phyloP scores from a whole-genome alignment of 2,797 vertebrate genomes.

The Ceryle rudis region DNA sequence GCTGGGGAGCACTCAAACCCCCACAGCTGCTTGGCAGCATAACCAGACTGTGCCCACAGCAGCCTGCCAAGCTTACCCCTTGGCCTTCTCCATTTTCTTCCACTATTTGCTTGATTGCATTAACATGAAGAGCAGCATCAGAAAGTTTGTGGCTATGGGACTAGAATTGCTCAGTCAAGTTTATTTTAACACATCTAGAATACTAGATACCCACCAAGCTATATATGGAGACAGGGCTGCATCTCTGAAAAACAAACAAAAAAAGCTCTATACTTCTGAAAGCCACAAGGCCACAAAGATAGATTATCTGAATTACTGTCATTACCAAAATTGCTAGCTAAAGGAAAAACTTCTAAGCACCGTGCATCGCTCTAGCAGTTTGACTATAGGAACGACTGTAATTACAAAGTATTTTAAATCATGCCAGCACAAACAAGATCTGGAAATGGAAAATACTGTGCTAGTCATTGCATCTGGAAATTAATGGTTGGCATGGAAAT shows the following conservation, averaged over 20 bases:
- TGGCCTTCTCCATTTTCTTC: neutral
- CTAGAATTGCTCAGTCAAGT: neutral
- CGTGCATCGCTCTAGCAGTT: neutral
- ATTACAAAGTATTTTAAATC: conserved; percentile 77
- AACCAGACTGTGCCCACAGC: neutral
- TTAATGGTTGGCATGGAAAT: conserved; percentile 39
- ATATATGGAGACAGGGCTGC: conserved; percentile 36
- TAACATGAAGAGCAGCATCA: neutral
- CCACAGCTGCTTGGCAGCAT: neutral
- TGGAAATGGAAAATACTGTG: conserved; percentile 60
- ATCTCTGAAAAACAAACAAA: conserved; percentile 28
- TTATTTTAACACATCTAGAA: conserved; percentile 26
- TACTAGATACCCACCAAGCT: neutral
- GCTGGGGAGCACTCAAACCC: neutral
- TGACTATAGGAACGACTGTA: conserved; percentile 63
- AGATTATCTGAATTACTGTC: conserved; percentile 76
- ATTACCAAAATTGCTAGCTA: conserved; percentile 80
- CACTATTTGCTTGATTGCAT: neutral
- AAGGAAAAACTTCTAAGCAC: conserved; percentile 53
- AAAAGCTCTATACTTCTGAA: conserved; percentile 63
- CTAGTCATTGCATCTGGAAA: conserved; percentile 47
- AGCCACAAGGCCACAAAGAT: conserved; percentile 76
- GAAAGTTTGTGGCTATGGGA: neutral
- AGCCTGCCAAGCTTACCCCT: neutral
- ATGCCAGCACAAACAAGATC: conserved; percentile 78